A percentile compares a stretch with the other conserved stretches of the same genome.
Evolutionary conservation across 1,140 invertebrate genomes (phyloP).

Genomic region (Solen grandis): DNA sequence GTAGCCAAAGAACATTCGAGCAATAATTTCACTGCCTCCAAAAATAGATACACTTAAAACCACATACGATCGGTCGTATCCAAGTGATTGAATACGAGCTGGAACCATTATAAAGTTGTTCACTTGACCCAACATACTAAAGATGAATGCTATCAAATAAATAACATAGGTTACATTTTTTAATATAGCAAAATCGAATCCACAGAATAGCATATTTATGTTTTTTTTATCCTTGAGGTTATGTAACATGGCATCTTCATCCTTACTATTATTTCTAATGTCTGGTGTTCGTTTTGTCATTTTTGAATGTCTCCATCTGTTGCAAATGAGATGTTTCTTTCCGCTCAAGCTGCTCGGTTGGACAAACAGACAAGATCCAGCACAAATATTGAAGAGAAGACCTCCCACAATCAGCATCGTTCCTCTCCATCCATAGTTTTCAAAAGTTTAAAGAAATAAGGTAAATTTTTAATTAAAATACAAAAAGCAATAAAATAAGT

Average conservation of each 20-base stretch:
- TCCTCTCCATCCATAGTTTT: no score
- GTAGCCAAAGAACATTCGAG: slow-evolving; percentile 46
- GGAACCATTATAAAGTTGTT: slow-evolving; percentile 41
- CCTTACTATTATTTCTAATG: no score
- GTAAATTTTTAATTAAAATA: no score
- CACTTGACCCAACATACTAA: slow-evolving; percentile 48
- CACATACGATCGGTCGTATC: slow-evolving; percentile 24
- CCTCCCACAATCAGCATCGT: slow-evolving; percentile 31
- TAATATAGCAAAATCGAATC: slow-evolving; percentile 40
- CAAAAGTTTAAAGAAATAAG: no score
- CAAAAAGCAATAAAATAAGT: no score
- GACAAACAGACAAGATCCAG: slow-evolving; percentile 30
- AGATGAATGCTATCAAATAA: slow-evolving; percentile 33
- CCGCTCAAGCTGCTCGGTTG: slow-evolving; percentile 23
- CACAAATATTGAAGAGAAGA: slow-evolving; percentile 22
- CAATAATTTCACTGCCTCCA: slow-evolving; percentile 31
- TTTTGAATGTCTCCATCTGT: no score
- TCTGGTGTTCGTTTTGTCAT: slow-evolving; percentile 35
- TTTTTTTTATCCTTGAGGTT: no score
- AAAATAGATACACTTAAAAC: slow-evolving; percentile 26
- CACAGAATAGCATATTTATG: no score
- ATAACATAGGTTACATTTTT: slow-evolving; percentile 46
- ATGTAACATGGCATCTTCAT: no score
- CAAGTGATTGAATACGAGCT: slow-evolving; percentile 18
- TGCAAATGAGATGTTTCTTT: slow-evolving; percentile 8